Conservation (phyloP, 2,113 vertebrate species). For the Nettapus auritus region DNA sequence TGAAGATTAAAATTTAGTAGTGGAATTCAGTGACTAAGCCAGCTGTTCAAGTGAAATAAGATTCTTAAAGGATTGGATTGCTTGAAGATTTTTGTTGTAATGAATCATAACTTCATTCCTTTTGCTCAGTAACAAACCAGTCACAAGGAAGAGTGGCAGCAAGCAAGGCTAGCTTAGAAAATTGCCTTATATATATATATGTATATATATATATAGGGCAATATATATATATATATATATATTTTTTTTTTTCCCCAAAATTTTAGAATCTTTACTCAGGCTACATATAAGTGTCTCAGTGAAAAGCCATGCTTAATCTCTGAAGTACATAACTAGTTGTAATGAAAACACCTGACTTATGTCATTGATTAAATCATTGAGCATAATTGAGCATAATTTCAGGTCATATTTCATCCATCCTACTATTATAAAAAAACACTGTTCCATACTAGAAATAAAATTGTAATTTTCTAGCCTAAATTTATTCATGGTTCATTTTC, state of each 20-base stretch:
- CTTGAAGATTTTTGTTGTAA: background rate
- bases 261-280: background rate
- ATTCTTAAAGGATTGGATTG: background rate
- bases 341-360: background rate
- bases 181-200: background rate
- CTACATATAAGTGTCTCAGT: rapidly evolving
- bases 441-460: background rate
- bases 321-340: background rate
- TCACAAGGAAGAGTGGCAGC: background rate
- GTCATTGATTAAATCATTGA: background rate
- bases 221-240: background rate
- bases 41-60: background rate
- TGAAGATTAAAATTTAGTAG: background rate
- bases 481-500: background rate
- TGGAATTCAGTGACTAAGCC: background rate
- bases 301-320: background rate
- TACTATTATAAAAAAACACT: background rate
- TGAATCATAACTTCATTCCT: background rate
- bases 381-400: too few species aligned
- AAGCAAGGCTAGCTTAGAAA: background rate
- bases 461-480: background rate
- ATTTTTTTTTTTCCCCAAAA: background rate
- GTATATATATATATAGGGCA: background rate
- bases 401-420: background rate
- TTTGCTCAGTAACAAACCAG: background rate